A percentile compares a stretch with the other conserved stretches of the same genome.
Conservation (phyloP, 2,113 vertebrate species). For the Podiceps cristatus region DNA sequence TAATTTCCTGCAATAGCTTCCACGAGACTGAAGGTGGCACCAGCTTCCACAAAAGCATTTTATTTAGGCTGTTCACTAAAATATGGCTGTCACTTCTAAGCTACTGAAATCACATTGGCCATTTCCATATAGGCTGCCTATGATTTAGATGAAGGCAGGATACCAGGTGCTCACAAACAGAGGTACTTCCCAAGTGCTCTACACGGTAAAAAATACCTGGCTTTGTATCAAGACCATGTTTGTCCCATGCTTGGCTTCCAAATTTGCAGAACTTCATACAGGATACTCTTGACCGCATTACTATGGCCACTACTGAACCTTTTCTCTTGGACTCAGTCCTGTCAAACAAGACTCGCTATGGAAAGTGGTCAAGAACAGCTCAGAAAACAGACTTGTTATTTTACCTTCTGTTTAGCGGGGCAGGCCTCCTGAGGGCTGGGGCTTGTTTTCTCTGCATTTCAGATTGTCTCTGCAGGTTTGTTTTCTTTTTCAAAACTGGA, state of each 20-base stretch:
- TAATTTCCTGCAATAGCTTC: constrained; percentile 5
- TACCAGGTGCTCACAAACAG: not conserved
- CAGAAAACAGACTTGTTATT: not conserved
- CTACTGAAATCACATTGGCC: not conserved
- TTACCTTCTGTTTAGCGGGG: constrained; percentile 86
- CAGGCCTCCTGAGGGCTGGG: constrained; percentile 75
- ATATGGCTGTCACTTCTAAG: not conserved
- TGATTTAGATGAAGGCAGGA: not conserved
- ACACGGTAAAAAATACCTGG: not conserved
- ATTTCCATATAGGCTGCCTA: not conserved
- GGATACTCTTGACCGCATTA: not conserved
- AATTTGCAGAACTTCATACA: not conserved
- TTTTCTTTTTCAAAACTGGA: constrained; percentile 80
- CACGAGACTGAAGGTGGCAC: constrained; percentile 37
- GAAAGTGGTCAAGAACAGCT: not conserved
- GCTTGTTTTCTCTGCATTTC: constrained; percentile 81
- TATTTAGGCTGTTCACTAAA: not conserved
- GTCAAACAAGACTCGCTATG: not conserved
- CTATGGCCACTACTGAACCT: not conserved
- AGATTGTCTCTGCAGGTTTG: constrained; percentile 78
- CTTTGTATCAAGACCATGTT: not conserved
- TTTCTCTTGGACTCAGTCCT: not conserved
- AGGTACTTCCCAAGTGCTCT: not conserved
- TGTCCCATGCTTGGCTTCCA: not conserved
- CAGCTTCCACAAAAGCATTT: not conserved